Evolutionary conservation across 2,113 vertebrate species (phyloP).

Genomic region (Muntiacus muntjak): DNA sequence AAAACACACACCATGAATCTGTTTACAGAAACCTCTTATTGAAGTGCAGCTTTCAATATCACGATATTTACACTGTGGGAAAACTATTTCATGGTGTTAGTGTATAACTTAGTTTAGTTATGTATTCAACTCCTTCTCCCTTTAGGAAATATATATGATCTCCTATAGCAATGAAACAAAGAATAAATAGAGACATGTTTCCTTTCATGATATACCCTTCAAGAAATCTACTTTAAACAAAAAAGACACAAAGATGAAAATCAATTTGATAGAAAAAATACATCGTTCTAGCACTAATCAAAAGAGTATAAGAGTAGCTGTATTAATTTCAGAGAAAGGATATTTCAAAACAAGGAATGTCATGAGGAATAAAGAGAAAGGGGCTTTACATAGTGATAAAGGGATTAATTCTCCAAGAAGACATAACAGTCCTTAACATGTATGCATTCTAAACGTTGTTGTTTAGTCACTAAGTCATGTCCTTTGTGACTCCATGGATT

Average conservation of each 20-base stretch:
- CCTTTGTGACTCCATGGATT: not conserved
- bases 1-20: not conserved
- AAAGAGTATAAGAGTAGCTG: not conserved
- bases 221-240: not conserved
- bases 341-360: not conserved
- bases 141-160: constrained; percentile 47
- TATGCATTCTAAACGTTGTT: not conserved
- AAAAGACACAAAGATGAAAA: not conserved
- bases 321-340: not conserved
- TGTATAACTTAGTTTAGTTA: not conserved
- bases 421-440: not conserved
- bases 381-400: not conserved
- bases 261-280: not conserved
- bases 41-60: not conserved
- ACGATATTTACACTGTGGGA: not conserved
- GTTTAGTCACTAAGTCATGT: not conserved
- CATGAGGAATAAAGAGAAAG: not conserved
- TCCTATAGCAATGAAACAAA: constrained; percentile 8
- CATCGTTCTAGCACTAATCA: not conserved
- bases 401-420: not conserved
- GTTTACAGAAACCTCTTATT: not conserved
- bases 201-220: not conserved
- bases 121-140: not conserved
- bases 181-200: not conserved
- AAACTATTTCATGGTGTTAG: not conserved